A percentile compares a stretch with the other conserved stretches of the same genome.
phyloP scores from a whole-genome alignment of 2,888 invertebrate genomes.

The Cetonia aurata region DNA sequence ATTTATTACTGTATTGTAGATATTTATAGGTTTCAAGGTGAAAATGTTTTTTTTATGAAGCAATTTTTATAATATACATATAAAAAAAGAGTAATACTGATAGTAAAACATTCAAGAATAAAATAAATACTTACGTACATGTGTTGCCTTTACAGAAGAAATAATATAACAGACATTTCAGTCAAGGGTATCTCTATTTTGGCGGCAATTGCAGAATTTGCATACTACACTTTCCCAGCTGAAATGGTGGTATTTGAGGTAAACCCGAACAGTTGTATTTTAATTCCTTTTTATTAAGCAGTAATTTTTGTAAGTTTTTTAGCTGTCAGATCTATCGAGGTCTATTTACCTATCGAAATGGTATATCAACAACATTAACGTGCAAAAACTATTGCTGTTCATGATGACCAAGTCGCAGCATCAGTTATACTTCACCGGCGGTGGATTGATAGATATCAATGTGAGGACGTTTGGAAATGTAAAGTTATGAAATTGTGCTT shows the following conservation, averaged over 20 bases:
- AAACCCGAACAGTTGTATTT: background rate
- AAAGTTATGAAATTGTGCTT: background rate
- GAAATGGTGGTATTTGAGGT: conserved; percentile 20
- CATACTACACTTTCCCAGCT: conserved; percentile 3
- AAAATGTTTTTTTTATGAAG: no score
- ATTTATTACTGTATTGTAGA: no score
- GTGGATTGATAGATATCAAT: conserved; percentile 16
- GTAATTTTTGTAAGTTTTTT: background rate
- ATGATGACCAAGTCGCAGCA: conserved; percentile 9
- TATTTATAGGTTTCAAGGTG: no score
- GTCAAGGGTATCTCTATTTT: background rate
- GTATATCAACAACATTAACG: background rate
- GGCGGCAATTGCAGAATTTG: conserved; percentile 5
- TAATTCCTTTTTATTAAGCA: background rate
- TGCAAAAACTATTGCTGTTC: conserved; percentile 3
- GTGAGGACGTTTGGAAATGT: conserved; percentile 13
- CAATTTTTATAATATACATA: no score
- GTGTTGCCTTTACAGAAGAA: background rate
- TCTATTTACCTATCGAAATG: conserved; percentile 15
- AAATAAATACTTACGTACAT: no score
- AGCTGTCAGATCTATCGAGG: conserved; percentile 18
- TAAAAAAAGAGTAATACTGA: no score
- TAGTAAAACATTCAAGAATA: no score
- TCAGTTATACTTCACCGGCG: background rate
- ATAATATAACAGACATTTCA: background rate